These are phyloP conservation scores for Nephrocerus scutellatus DNA, from an alignment of 2,888 invertebrate genomes.

Conservation along the genomic window DNA sequence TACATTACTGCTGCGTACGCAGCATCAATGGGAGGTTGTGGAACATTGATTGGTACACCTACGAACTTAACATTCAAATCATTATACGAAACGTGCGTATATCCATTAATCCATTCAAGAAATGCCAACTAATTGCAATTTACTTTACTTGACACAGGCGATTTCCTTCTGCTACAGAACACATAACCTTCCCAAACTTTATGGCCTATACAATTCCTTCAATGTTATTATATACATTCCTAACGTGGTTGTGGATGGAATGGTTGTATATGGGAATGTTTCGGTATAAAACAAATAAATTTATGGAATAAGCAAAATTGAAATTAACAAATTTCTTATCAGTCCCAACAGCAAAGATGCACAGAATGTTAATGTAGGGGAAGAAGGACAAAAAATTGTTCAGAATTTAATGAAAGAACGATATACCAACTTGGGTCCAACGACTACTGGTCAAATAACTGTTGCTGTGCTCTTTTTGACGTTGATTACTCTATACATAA, in stretches of 20 bases:
- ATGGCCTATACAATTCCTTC: constrained; percentile 31
- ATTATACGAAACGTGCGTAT: constrained; percentile 55
- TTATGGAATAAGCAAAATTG: too few relatives aligned
- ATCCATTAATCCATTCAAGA: neutral
- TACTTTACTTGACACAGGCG: constrained; percentile 40
- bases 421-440: too few relatives aligned
- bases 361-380: too few relatives aligned
- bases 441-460: too few relatives aligned
- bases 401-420: too few relatives aligned
- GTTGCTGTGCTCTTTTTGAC: too few relatives aligned
- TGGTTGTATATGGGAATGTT: constrained; percentile 35
- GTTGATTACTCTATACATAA: too few relatives aligned
- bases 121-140: neutral
- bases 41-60: constrained; percentile 68
- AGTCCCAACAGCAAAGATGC: too few relatives aligned
- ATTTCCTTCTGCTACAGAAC: constrained; percentile 30
- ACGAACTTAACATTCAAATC: constrained; percentile 77
- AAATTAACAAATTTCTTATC: too few relatives aligned
- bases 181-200: constrained; percentile 30
- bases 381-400: too few relatives aligned
- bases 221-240: constrained; percentile 19
- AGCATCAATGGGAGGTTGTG: constrained; percentile 66
- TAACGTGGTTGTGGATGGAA: constrained; percentile 28
- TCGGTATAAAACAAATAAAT: too few relatives aligned
- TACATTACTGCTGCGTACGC: constrained; percentile 70